Evolutionary conservation across 2,113 vertebrate species (phyloP), one percentile per base, ranked within the genome.

Genomic region (Upupa epops): DNA sequence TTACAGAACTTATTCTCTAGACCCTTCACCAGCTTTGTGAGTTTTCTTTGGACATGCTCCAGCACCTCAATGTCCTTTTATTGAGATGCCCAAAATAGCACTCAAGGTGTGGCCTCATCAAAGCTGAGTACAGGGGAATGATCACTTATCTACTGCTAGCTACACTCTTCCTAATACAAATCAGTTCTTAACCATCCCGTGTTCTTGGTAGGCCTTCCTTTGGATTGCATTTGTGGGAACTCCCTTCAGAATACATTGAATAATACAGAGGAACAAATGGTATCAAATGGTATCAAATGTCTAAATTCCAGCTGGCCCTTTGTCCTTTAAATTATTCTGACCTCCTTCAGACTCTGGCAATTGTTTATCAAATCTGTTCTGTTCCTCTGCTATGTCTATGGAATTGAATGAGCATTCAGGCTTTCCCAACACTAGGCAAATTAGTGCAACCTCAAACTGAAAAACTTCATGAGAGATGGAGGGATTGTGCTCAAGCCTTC

Each of bases 251-350:
- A 42, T 54, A 69, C 18, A 46, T 75, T 88, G n/a, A 82, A 28
- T 78, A 76, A 46, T 34, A 58, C 1, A 5, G 72, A 92, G 32
- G 60, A 84, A 20, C 77, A 93, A 42, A 42, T 42, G 40, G 15
- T 42, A 42, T 42, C 40, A 42, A 42, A 42, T 42, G 40, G 15
- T 42, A 42, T 42, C 40, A 66, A 78, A 7, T 4, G 2, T 18
- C 25, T 60, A 81, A 90, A 92, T 81, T 68, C 31, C 77, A 89
- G 65, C 64, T 4, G 6, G n/a, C 4, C 5, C 34, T 90, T 84
- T 82, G 45, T 82, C 37, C 49, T 88, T 83, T 90, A 58, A 69
- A 71, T 91, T 88, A 34, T 77, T 83, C 60, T 83, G 56, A 83
- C 60, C 29, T 66, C 19, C 61, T 56, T 61, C 58, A 86, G 65